phyloP scores from a whole-genome alignment of 2,113 vertebrate genomes.

The Nettapus auritus region DNA sequence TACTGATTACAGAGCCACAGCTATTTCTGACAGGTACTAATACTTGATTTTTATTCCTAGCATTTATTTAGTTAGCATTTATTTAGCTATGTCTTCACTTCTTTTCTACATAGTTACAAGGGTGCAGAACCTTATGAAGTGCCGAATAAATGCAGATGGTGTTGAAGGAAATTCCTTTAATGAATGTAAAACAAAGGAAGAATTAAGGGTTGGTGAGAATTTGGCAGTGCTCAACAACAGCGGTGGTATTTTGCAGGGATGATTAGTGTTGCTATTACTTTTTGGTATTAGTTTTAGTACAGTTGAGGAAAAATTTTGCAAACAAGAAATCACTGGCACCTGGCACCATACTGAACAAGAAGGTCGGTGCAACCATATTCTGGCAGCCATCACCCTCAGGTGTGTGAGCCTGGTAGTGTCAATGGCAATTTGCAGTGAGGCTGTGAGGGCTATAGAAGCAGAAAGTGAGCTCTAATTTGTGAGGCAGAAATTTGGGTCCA shows the following conservation, averaged over 20 bases:
- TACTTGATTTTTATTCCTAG: not conserved
- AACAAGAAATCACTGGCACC: not conserved
- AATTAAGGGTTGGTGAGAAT: not conserved
- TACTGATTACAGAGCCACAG: not conserved
- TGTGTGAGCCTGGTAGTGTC: not conserved
- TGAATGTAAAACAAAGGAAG: not conserved
- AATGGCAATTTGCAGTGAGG: not conserved
- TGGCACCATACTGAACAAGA: not conserved
- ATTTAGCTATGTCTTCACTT: not conserved
- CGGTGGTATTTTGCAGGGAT: not conserved
- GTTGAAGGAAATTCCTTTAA: not conserved
- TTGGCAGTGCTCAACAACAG: not conserved
- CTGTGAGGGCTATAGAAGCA: not conserved
- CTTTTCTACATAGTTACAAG: not conserved
- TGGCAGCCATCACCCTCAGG: not conserved
- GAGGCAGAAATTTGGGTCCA: not conserved
- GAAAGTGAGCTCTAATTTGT: not conserved
- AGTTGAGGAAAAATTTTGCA: not conserved
- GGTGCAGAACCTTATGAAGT: not conserved
- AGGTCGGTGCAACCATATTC: not conserved
- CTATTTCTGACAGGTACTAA: not conserved
- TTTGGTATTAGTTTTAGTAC: not conserved
- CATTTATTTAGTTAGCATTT: not conserved
- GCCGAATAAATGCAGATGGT: not conserved
- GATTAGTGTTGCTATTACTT: not conserved